Base-by-base conservation (phyloP, 1,140 invertebrate genomes). In the Andrena cerasifolii region DNA sequence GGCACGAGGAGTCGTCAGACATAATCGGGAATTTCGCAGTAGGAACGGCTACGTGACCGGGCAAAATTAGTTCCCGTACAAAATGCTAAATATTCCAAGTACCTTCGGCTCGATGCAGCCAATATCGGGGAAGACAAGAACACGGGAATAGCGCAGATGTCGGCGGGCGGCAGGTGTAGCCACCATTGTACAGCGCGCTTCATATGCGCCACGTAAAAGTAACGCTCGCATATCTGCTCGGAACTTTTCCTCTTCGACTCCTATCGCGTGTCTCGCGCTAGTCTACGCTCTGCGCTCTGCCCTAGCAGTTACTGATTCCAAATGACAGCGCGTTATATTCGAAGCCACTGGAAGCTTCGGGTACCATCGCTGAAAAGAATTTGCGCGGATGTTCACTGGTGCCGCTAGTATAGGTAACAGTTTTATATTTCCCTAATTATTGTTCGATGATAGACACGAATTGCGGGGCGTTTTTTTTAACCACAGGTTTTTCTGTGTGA, bases 51-150 rank as follows among this genome's bases (percentile, higher is more conserved):
- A 56, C 49, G 61, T 54, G 62, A 33, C 26, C 40, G 40, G n/a
- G 40, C 36, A 18, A 67, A 75, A 75, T 75, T 75, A 75, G 62
- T 45, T 67, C 61, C 31, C 28, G 51, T 56, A 33, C 3, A 67
- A 67, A 75, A 75, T 75, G 67, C 72, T 31, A 75, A 75, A 75
- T 75, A 75, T 75, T 75, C 72, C 51, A 26, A 67, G 62, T 67
- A 67, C 8, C 51, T 56, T 56, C 62, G 49, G n/a, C 33, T 26
- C 36, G 63, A 53, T 66, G 61, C 40, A 66, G 63, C 62, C 63
- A 75, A 75, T 75, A 75, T 75, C 72, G 51, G 51, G 16, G 51
- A 73, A 51, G 59, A 54, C 71, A 63, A 36, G 72, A 67, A 45
- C 40, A 75, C 49, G 62, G 63, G 14, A 45, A 66, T 56, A 26